phyloP scores from a whole-genome alignment of 1,140 invertebrate species.

The Leptinotarsa defecta region DNA sequence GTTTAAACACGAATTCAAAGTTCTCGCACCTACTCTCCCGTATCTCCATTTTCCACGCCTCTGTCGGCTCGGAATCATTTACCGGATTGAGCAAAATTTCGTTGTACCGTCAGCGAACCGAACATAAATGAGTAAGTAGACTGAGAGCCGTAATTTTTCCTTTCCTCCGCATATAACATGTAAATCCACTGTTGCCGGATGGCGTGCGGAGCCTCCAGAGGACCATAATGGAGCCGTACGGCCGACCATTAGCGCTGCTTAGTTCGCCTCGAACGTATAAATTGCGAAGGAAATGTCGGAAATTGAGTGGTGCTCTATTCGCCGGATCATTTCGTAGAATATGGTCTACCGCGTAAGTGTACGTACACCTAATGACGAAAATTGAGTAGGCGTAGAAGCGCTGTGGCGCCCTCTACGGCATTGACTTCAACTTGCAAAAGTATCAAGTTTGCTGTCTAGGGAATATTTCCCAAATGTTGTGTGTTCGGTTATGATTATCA shows the following conservation, averaged over 20 bases:
- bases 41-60: too few species aligned
- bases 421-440: too few species aligned
- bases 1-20: too few species aligned
- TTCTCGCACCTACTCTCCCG: too few species aligned
- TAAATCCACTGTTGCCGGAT: slow-evolving; percentile 5
- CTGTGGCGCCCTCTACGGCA: too few species aligned
- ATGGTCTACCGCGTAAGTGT: neutral
- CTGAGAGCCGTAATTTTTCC: slow-evolving; percentile 3
- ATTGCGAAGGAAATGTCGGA: neutral
- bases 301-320: neutral
- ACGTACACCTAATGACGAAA: neutral
- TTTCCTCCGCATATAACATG: slow-evolving; percentile 4
- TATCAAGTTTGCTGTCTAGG: too few species aligned
- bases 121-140: slow-evolving; percentile 1
- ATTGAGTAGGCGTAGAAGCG: too few species aligned
- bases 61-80: too few species aligned
- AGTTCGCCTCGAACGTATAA: neutral
- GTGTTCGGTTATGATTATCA: too few species aligned
- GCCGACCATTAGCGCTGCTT: neutral
- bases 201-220: neutral
- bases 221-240: neutral
- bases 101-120: neutral
- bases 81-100: too few species aligned
- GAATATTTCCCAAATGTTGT: too few species aligned
- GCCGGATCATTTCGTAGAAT: neutral